Percentiles rank a stretch among this genome's conserved stretches.
Conservation (phyloP, 2,113 vertebrate genomes). For the Cichladusa arquata region DNA sequence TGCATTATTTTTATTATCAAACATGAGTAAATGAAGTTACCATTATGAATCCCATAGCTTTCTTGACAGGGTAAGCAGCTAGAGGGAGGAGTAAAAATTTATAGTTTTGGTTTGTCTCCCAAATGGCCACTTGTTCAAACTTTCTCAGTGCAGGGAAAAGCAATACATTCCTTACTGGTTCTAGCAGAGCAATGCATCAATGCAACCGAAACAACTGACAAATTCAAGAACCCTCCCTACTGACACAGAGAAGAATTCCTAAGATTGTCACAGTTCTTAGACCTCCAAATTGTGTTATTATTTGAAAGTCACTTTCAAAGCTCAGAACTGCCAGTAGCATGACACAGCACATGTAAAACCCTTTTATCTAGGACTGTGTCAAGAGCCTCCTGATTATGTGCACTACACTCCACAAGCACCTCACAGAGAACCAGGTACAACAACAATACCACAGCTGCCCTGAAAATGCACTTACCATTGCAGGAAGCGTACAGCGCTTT, state of each 20-base stretch:
- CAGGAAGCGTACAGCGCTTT: conserved; percentile 88
- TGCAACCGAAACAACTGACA: background rate
- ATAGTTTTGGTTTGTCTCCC: background rate
- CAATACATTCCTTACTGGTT: background rate
- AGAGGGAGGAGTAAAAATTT: background rate
- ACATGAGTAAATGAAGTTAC: background rate
- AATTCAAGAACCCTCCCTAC: background rate
- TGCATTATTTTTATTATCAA: background rate
- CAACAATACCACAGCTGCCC: background rate
- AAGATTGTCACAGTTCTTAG: background rate
- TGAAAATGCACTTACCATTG: conserved; percentile 79
- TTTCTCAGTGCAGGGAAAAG: background rate
- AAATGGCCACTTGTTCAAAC: background rate
- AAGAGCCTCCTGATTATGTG: background rate
- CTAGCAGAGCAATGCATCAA: background rate
- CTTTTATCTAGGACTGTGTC: background rate
- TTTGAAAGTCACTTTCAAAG: background rate
- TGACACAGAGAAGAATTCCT: background rate
- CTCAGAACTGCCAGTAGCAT: background rate
- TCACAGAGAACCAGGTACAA: background rate
- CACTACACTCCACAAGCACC: background rate
- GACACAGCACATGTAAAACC: background rate
- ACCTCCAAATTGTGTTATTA: background rate
- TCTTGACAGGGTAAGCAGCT: background rate
- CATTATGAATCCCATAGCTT: background rate